Percentiles rank a stretch among this genome's conserved stretches.
These are phyloP conservation scores for Anthopleura xanthogrammica DNA, from an alignment of 92 coral and sea anemone genomes.

Conservation along the genomic window DNA sequence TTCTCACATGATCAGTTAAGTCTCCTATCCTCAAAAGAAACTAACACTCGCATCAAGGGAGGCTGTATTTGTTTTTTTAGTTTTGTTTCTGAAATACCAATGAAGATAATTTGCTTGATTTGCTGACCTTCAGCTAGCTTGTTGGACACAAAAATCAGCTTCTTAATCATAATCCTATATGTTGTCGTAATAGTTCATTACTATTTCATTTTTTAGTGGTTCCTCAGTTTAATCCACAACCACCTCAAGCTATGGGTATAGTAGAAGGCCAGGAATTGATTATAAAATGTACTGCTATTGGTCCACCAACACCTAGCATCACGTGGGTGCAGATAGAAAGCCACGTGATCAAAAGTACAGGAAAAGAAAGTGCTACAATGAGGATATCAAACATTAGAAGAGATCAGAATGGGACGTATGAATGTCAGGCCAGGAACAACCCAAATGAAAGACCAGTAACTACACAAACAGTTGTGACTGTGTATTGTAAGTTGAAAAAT, in stretches of 20 bases:
- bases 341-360: background rate
- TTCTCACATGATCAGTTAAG: too few relatives aligned
- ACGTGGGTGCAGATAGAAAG: conserved; percentile 25
- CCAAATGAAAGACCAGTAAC: conserved; percentile 24
- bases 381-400: conserved; percentile 14
- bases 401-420: conserved; percentile 24
- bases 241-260: background rate
- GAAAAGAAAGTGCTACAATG: conserved; percentile 25
- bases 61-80: too few relatives aligned
- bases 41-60: too few relatives aligned
- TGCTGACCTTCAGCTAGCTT: too few relatives aligned
- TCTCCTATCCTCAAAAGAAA: too few relatives aligned
- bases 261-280: background rate
- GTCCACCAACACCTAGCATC: conserved; percentile 38
- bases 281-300: conserved; percentile 10
- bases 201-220: background rate
- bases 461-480: conserved; percentile 12
- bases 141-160: too few relatives aligned
- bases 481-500: conserved; percentile 19
- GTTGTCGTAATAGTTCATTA: too few relatives aligned
- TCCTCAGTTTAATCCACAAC: background rate
- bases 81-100: too few relatives aligned
- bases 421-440: conserved; percentile 39
- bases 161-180: too few relatives aligned
- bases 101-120: too few relatives aligned